Evolutionary conservation across 2,797 vertebrate species (phyloP).

Genomic region (Crocodylus rhombifer): DNA sequence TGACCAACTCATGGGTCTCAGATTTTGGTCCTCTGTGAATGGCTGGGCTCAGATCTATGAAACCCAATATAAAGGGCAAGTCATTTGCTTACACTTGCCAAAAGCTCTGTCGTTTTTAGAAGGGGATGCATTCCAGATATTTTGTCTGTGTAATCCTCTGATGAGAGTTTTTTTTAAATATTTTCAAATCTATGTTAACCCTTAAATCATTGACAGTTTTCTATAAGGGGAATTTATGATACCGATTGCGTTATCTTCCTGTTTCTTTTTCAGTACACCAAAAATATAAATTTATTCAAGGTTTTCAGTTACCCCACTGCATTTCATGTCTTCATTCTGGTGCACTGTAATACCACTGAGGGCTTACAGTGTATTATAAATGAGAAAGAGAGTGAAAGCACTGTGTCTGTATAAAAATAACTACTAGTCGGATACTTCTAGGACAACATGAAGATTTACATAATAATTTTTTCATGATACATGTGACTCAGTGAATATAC

Average conservation of each 20-base stretch:
- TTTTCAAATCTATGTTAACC: constrained; percentile 73
- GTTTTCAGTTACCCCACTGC: constrained; percentile 76
- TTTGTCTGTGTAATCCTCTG: constrained; percentile 71
- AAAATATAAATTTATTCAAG: constrained; percentile 76
- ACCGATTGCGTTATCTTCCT: constrained; percentile 64
- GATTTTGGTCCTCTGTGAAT: constrained; percentile 71
- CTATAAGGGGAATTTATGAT: constrained; percentile 60
- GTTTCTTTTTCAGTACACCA: constrained; percentile 69
- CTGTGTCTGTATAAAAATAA: constrained; percentile 67
- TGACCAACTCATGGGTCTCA: constrained; percentile 71
- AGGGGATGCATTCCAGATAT: constrained; percentile 74
- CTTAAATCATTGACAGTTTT: constrained; percentile 74
- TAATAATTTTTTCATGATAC: constrained; percentile 67
- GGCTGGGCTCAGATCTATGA: constrained; percentile 66
- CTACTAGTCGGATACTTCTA: constrained; percentile 58
- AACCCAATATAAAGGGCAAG: constrained; percentile 69
- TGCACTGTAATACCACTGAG: constrained; percentile 74
- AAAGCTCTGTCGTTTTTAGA: constrained; percentile 80
- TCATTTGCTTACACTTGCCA: constrained; percentile 80
- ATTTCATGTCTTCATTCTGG: constrained; percentile 72
- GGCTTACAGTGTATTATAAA: constrained; percentile 63
- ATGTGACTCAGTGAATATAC: constrained; percentile 61
- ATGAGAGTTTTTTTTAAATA: constrained; percentile 59
- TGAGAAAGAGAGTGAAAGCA: constrained; percentile 60
- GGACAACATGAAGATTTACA: constrained; percentile 63